Base-by-base conservation (phyloP, 2,113 vertebrate genomes). In the Cavia aperea region DNA sequence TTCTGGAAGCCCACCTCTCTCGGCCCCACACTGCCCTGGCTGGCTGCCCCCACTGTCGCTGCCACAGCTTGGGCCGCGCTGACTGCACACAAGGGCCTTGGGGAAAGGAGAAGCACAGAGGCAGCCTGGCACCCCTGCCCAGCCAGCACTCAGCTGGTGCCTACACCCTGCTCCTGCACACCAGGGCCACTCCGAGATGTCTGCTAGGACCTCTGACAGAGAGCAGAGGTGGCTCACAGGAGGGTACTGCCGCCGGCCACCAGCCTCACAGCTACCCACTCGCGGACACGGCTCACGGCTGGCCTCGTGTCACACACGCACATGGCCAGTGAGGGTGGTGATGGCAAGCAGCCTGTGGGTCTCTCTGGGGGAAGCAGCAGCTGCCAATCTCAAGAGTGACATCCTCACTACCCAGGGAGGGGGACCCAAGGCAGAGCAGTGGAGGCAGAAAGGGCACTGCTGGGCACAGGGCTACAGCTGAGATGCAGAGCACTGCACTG, bases 1-100 rank as follows among this genome's bases (percentile, higher is more conserved):
- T 1, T n/a, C 21, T 31, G 81, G 4, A 11, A 33, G 9, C 18
- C 60, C 5, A 0, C 86, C 63, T 11, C 72, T 54, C 56, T 49
- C 36, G 0, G 1, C 4, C 6, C 4, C 10, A 1, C 0, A 0
- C 21, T 3, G 4, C 36, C 88, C 26, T 39, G 3, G 2, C 68
- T 0, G 5, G 51, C 78, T 60, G 46, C n/a, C 54, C 0, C 15
- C 46, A 49, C 58, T 26, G 29, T 58, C 54, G 1, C 46, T 39
- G 39, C 33, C 78, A 58, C 7, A 3, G 46, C 36, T 26, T 36
- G 19, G 21, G 7, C n/a, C 21, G 19, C 6, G 9, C 63, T 49
- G 33, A n/a, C 75, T 31, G 33, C 1, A 5, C 12, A 7, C 36
- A 26, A 4, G 2, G 36, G 77, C 49, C 39, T 1, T 8, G 14